phyloP scores from a whole-genome alignment of 53 echinoderm and acorn worm genomes.

The Holothuria leucospilota region DNA sequence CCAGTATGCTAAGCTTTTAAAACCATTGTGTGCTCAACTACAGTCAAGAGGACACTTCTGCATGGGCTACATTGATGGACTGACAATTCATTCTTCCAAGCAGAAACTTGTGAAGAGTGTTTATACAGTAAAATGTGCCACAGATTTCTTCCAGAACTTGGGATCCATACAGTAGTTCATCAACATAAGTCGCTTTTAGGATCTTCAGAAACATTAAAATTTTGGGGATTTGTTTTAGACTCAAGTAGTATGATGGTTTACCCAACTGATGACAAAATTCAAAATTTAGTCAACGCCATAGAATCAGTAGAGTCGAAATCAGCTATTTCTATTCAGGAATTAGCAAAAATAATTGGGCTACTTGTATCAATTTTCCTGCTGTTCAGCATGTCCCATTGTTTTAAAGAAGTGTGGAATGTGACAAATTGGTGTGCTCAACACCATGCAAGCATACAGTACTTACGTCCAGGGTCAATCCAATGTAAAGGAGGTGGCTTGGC shows the following conservation, averaged over 20 bases:
- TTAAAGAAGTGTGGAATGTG: not conserved
- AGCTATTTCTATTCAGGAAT: not conserved
- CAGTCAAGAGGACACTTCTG: conserved; percentile 8
- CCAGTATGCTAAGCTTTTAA: conserved; percentile 59
- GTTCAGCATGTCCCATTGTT: not conserved
- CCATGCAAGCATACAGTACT: not conserved
- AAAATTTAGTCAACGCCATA: not conserved
- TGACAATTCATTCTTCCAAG: conserved; percentile 42
- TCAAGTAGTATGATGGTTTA: conserved; percentile 46
- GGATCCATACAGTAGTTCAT: conserved; percentile 45
- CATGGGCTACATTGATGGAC: conserved; percentile 61
- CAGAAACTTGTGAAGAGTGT: conserved; percentile 35
- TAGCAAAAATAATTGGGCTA: not conserved
- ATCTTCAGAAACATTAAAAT: conserved; percentile 32
- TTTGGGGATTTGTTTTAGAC: conserved; percentile 42
- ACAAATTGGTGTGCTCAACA: too few relatives aligned
- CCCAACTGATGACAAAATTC: not conserved
- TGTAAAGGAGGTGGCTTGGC: conserved; percentile 62
- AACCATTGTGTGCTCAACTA: conserved; percentile 47
- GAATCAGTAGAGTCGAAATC: not conserved
- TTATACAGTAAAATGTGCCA: conserved; percentile 3
- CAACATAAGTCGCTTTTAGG: conserved; percentile 12
- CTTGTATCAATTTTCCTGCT: not conserved
- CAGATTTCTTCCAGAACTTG: not conserved
- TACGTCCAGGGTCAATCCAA: conserved; percentile 62